Base-by-base conservation (phyloP, 2,888 invertebrate genomes). In the Zhengitettix transpicula region DNA sequence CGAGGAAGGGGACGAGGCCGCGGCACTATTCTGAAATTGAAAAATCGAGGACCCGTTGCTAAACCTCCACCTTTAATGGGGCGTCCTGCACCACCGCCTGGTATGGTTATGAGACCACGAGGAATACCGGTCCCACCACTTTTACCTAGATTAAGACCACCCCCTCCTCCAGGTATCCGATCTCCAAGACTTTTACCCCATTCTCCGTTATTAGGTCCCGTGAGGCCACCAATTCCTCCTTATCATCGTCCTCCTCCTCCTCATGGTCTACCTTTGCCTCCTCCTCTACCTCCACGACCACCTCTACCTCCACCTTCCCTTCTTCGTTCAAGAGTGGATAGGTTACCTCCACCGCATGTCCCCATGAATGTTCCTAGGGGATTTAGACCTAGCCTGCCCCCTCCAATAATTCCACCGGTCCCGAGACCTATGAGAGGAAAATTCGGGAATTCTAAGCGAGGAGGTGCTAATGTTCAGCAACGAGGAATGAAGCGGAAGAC, bases 121-220 rank as follows among this genome's bases (percentile, higher is more conserved):
- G 55, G 57, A 52, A 15, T 53, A n/a, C 61, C 61, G n/a, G 15
- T 54, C n/a, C 60, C 58, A 10, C 62, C 58, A 28, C 55, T 59
- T 17, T 17, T 47, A 52, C 63, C 63, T n/a, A 52, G 59, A 57
- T 52, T 56, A 69, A 68, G 60, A n/a, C 61, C 61, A n/a, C 66
- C 65, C 28, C 65, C 66, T 51, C 65, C 66, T 44, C 66, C 65
- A 52, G 58, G 63, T 12, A 61, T 64, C 62, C 62, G 62, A 42
- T 40, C 67, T 71, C 9, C 67, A 65, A 47, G 70, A 69, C 44
- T 64, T 63, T 55, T 28, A 16, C 66, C 58, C 57, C 67, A 64
- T 28, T 66, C 56, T 41, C 65, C 57, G 61, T 65, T 63, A 40
- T 58, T 40, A 62, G 60, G 63, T 52, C 55, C 64, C 52, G 55